phyloP scores from a whole-genome alignment of 2,113 vertebrate species.

The Hemibagrus wyckioides region DNA sequence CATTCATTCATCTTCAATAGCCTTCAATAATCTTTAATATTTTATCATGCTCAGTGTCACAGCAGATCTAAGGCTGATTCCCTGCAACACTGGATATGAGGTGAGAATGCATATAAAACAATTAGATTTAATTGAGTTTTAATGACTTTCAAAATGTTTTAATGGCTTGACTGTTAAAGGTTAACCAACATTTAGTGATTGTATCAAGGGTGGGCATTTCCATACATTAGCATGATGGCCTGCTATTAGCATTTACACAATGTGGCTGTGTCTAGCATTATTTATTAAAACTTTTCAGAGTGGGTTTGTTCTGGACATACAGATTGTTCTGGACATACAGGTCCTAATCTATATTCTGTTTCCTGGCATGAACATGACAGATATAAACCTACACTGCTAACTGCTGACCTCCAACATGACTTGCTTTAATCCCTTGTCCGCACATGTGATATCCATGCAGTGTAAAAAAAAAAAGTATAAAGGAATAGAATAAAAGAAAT shows the following conservation, averaged over 20 bases:
- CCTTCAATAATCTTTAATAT: neutral
- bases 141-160: conserved; percentile 36
- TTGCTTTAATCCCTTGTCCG: neutral
- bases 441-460: neutral
- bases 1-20: neutral
- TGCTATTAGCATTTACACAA: conserved; percentile 16
- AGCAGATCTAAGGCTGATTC: neutral
- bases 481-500: no score
- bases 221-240: conserved; percentile 48
- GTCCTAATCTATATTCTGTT: neutral
- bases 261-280: neutral
- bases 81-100: neutral
- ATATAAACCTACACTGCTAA: conserved; percentile 40
- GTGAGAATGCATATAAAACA: neutral
- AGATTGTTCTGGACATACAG: neutral
- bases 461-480: neutral
- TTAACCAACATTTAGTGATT: conserved; percentile 48
- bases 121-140: conserved; percentile 35
- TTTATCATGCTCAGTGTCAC: neutral
- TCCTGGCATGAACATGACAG: conserved; percentile 40
- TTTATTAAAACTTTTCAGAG: conserved; percentile 15
- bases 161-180: conserved; percentile 43
- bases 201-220: conserved; percentile 35
- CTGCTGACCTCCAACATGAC: conserved; percentile 37
- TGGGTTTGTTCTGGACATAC: conserved; percentile 1